These are phyloP conservation scores for Sialis fuliginosa DNA, from an alignment of 2,888 invertebrate species.

Conservation along the genomic window DNA sequence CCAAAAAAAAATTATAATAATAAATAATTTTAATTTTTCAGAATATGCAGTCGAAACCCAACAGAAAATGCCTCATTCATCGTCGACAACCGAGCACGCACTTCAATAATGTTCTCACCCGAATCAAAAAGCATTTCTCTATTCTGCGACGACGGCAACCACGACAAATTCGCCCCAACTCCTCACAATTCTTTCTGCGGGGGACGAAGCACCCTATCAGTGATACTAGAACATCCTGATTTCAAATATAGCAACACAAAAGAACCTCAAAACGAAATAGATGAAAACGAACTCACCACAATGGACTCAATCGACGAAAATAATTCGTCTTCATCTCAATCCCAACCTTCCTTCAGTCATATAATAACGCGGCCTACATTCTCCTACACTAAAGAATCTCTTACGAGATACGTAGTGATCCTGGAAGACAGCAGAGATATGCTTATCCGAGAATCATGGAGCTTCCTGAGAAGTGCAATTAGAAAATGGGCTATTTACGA, in stretches of 20 bases:
- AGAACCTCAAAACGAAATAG: constrained; percentile 2
- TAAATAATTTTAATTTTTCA: constrained; percentile 13
- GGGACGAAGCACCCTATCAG: constrained; percentile 36
- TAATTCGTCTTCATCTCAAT: no score
- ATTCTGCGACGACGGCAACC: constrained; percentile 42
- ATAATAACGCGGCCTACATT: constrained; percentile 29
- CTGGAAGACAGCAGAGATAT: constrained; percentile 39
- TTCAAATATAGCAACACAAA: constrained; percentile 19
- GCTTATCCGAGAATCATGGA: constrained; percentile 38
- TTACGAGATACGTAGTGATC: constrained; percentile 35
- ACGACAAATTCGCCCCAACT: constrained; percentile 42
- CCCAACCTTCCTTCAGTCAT: constrained; percentile 8
- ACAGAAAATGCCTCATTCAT: constrained; percentile 22
- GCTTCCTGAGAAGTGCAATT: constrained; percentile 34
- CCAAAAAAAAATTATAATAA: no score
- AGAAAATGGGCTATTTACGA: constrained; percentile 38
- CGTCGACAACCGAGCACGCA: constrained; percentile 28
- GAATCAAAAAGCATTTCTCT: constrained; percentile 31
- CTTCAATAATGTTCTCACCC: constrained; percentile 33
- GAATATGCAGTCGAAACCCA: constrained; percentile 16
- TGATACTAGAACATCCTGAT: constrained; percentile 34
- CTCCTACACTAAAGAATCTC: constrained; percentile 29
- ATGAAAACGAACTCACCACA: no score
- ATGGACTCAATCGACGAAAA: no score
- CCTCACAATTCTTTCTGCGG: constrained; percentile 46